Evolutionary conservation across 2,797 vertebrate species (phyloP).

Genomic region (Apogon hyalosoma): DNA sequence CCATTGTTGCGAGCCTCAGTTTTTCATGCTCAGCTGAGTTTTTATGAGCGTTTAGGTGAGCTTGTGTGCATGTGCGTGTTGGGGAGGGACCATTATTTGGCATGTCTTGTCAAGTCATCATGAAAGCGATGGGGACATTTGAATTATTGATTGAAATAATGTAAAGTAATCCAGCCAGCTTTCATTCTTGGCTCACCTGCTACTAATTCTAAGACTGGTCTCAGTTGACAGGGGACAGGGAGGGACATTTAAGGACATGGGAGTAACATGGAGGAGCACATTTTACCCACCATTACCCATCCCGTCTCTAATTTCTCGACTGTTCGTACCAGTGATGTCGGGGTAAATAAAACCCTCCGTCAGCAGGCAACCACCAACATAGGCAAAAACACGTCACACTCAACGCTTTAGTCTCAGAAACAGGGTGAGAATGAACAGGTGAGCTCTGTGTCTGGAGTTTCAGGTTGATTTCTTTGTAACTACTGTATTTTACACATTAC

Average conservation of each 20-base stretch:
- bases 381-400: constrained; percentile 17
- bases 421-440: not conserved
- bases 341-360: constrained; percentile 59
- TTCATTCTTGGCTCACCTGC: constrained; percentile 81
- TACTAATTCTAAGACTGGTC: constrained; percentile 70
- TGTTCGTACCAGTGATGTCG: constrained; percentile 48
- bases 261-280: constrained; percentile 74
- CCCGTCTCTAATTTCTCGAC: constrained; percentile 62
- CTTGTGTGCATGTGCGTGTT: constrained; percentile 25
- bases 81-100: constrained; percentile 71
- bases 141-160: constrained; percentile 89
- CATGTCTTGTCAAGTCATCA: constrained; percentile 73
- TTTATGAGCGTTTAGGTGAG: constrained; percentile 27
- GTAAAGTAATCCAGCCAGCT: constrained; percentile 86
- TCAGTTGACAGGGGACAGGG: constrained; percentile 73
- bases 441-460: constrained; percentile 29
- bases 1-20: constrained; percentile 35
- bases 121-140: constrained; percentile 80
- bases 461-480: not conserved
- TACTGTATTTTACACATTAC: not conserved
- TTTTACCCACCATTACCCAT: constrained; percentile 80
- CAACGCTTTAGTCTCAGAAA: constrained; percentile 6
- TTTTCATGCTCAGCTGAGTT: constrained; percentile 44
- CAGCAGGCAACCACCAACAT: constrained; percentile 16
- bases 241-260: constrained; percentile 80